A percentile compares a stretch with the other conserved stretches of the same genome.
These are phyloP conservation scores for Ashinkailepas kermadecensis DNA, from an alignment of 2,888 invertebrate species.

Conservation along the genomic window DNA sequence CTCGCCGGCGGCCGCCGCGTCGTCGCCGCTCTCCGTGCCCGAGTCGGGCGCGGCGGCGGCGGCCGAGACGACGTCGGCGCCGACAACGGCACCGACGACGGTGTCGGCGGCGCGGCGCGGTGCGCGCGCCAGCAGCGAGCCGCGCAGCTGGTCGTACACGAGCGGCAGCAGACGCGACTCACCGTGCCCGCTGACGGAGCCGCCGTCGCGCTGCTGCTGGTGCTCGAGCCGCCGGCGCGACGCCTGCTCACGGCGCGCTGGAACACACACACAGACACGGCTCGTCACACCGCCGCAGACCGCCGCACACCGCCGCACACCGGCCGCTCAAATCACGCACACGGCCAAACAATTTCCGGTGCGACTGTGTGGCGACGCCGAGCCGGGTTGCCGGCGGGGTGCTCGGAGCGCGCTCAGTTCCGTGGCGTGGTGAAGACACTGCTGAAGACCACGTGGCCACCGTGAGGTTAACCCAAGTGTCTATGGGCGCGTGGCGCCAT, in stretches of 20 bases:
- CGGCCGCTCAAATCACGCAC: too few relatives aligned
- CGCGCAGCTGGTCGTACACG: slow-evolving; percentile 8
- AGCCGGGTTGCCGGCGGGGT: too few relatives aligned
- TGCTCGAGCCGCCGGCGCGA: slow-evolving; percentile 5
- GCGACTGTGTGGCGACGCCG: too few relatives aligned
- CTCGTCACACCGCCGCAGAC: too few relatives aligned
- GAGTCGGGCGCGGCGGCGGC: slow-evolving; percentile 25
- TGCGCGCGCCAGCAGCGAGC: slow-evolving; percentile 3
- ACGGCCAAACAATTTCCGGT: too few relatives aligned
- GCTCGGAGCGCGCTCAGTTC: too few relatives aligned
- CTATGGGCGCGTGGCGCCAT: too few relatives aligned
- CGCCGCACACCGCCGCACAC: too few relatives aligned
- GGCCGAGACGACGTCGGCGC: neutral
- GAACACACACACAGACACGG: neutral
- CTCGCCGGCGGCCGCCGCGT: slow-evolving; percentile 27
- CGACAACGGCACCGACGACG: neutral
- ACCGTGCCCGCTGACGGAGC: neutral
- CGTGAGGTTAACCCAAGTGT: too few relatives aligned
- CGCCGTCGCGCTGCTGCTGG: slow-evolving; percentile 21
- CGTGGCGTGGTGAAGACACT: too few relatives aligned
- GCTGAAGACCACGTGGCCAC: too few relatives aligned
- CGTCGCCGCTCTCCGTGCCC: slow-evolving; percentile 30
- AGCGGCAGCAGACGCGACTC: slow-evolving; percentile 13
- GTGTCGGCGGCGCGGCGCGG: neutral
- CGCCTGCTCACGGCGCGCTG: slow-evolving; percentile 8